A percentile compares a stretch with the other conserved stretches of the same genome.
Evolutionary conservation across 2,113 vertebrate species (phyloP).

Genomic region (Gallinago paraguaiae): DNA sequence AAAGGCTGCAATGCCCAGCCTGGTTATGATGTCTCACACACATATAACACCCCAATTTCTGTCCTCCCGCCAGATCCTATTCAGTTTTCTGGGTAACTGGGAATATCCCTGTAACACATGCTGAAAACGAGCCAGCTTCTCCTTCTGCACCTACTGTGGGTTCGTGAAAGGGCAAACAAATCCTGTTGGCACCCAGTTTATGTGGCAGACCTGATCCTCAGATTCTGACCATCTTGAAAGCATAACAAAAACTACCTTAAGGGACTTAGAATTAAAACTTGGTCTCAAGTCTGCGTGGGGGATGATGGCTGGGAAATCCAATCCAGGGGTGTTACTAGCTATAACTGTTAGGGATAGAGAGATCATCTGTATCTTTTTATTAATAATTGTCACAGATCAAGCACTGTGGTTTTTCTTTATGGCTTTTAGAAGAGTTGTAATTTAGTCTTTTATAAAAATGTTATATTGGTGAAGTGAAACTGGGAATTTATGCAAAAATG

Average conservation of each 20-base stretch:
- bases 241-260: not conserved
- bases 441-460: slow-evolving; percentile 15
- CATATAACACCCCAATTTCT: not conserved
- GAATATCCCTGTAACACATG: not conserved
- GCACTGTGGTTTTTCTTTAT: not conserved
- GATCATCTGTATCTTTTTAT: not conserved
- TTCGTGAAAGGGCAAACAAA: not conserved
- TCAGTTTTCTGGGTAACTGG: not conserved
- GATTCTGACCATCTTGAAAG: not conserved
- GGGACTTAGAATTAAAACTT: not conserved
- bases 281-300: accelerated
- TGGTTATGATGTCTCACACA: not conserved
- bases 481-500: slow-evolving; percentile 47
- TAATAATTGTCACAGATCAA: not conserved
- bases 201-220: not conserved
- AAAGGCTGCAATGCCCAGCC: not conserved
- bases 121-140: not conserved
- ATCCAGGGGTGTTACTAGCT: not conserved
- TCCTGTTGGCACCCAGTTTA: not conserved
- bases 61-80: not conserved
- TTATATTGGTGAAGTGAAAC: not conserved
- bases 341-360: not conserved
- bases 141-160: not conserved
- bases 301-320: not conserved
- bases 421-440: not conserved